phyloP scores from a whole-genome alignment of 2,113 vertebrate species.

The Macroglossus sobrinus region DNA sequence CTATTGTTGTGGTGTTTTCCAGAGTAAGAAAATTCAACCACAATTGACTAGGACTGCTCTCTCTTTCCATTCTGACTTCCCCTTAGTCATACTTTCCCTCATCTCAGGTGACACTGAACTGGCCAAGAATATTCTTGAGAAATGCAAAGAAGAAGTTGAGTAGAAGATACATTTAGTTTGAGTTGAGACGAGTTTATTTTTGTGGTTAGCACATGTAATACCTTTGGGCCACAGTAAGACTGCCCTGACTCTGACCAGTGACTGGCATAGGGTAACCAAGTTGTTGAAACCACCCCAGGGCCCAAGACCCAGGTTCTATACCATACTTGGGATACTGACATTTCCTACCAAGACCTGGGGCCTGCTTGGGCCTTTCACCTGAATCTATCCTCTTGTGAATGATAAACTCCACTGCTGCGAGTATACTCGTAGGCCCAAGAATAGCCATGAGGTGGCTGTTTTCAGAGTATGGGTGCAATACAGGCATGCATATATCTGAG shows the following conservation, averaged over 20 bases:
- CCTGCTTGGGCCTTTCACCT: background rate
- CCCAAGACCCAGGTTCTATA: background rate
- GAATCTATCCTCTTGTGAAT: background rate
- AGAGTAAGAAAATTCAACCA: background rate
- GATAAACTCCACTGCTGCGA: background rate
- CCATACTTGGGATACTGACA: background rate
- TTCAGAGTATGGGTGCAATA: accelerated
- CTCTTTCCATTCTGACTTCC: background rate
- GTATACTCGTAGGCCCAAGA: background rate
- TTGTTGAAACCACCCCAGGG: background rate
- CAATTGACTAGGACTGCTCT: background rate
- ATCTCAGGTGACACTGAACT: background rate
- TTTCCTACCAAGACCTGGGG: background rate
- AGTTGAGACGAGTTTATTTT: background rate
- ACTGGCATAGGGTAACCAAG: background rate
- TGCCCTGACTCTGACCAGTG: background rate
- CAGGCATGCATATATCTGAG: background rate
- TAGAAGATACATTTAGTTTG: background rate
- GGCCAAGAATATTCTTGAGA: background rate
- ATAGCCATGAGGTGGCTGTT: background rate
- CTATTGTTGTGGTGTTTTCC: background rate
- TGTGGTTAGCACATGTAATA: background rate
- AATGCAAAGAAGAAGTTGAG: background rate
- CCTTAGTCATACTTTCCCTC: background rate
- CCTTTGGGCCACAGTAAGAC: too few relatives aligned